Percentiles rank a stretch among this genome's conserved stretches.
phyloP scores from a whole-genome alignment of 1,140 invertebrate species.

The Drosophila willistoni region DNA sequence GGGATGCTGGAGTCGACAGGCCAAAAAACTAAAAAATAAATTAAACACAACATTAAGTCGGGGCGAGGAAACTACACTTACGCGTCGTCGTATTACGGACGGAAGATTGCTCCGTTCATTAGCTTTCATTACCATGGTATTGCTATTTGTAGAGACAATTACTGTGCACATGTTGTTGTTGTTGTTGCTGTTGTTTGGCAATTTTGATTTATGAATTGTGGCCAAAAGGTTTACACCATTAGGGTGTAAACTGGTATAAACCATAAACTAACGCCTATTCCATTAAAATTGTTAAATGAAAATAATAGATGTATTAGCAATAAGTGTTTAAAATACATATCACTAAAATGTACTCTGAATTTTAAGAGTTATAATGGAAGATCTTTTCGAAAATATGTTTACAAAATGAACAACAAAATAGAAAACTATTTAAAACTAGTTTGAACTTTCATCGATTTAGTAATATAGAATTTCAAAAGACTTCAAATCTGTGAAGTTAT shows the following conservation, averaged over 20 bases:
- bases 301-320: no score
- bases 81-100: conserved; percentile 34
- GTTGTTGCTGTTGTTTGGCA: conserved; percentile 7
- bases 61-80: conserved; percentile 78
- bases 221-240: conserved; percentile 16
- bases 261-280: background rate
- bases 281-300: background rate
- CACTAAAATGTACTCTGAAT: no score
- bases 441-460: no score
- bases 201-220: conserved; percentile 27
- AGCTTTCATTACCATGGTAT: conserved; percentile 66
- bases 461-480: no score
- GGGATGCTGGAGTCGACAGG: conserved; percentile 34
- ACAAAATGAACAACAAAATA: no score
- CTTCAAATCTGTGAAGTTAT: no score
- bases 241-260: background rate
- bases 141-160: conserved; percentile 24
- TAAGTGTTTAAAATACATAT: no score
- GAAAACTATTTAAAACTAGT: no score
- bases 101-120: conserved; percentile 53
- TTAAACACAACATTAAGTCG: conserved; percentile 36
- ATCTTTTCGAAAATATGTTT: no score
- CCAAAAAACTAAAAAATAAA: conserved; percentile 28
- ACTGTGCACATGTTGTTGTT: conserved; percentile 7
- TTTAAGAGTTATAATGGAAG: no score